These are phyloP conservation scores for Stenichneumon culpator DNA, from an alignment of 2,888 invertebrate genomes.

Conservation along the genomic window DNA sequence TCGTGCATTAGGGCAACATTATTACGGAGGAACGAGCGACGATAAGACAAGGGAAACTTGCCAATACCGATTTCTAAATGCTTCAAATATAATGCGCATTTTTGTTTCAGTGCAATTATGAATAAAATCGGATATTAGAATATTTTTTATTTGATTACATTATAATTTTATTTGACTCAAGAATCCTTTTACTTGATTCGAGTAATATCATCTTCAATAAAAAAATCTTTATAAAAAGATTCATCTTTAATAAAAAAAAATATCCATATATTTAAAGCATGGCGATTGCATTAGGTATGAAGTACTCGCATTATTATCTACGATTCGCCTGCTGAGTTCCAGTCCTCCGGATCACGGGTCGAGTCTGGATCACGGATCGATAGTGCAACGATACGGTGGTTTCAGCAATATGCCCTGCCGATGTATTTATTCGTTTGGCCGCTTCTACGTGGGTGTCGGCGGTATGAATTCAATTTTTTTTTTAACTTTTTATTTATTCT, in stretches of 20 bases:
- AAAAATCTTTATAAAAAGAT: too few relatives aligned
- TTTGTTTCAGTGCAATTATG: too few relatives aligned
- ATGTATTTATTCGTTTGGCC: conserved; percentile 49
- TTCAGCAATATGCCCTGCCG: conserved; percentile 38
- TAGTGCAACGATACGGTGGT: conserved; percentile 42
- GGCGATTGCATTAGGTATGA: conserved; percentile 53
- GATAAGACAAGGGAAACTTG: conserved; percentile 41
- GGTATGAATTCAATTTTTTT: conserved; percentile 14
- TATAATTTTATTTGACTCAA: too few relatives aligned
- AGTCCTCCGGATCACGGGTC: conserved; percentile 53
- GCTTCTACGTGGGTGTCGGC: conserved; percentile 56
- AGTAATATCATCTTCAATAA: too few relatives aligned
- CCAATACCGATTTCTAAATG: conserved; percentile 49
- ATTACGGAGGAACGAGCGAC: conserved; percentile 29
- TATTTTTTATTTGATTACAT: too few relatives aligned
- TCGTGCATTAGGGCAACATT: conserved; percentile 43
- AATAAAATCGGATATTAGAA: too few relatives aligned
- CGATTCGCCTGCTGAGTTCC: conserved; percentile 57
- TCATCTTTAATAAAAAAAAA: too few relatives aligned
- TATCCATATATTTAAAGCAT: background rate
- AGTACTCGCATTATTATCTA: conserved; percentile 50
- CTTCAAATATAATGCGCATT: too few relatives aligned
- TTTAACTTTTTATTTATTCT: conserved; percentile 16
- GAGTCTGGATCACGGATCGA: conserved; percentile 57
- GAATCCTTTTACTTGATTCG: too few relatives aligned